Base-by-base conservation (phyloP, 2,888 invertebrate species). In the Drosophila kambysellisi region DNA sequence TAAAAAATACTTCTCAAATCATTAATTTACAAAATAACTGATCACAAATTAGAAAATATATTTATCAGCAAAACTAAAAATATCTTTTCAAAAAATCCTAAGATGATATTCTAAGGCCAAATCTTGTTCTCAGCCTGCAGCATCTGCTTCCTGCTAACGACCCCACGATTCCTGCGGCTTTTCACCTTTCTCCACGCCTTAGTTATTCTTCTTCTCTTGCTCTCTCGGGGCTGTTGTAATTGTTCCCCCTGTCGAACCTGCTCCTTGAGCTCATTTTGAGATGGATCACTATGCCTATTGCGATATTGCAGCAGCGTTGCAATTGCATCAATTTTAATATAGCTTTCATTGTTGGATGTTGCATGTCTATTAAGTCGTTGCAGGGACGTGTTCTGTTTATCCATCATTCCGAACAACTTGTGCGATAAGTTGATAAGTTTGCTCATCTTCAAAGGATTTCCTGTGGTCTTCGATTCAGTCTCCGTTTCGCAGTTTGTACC, bases 71-170 rank as follows among this genome's bases (percentile, higher is more conserved):
- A 17, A 30, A 25, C n/a, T 41, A 2, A 5, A 48, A 35, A n/a
- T 15, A 9, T 4, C 12, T 7, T 3, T n/a, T 51, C 1, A n/a
- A n/a, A 12, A 1, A n/a, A 30, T n/a, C 5, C 56, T 37, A 69
- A 35, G 56, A 17, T 6, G 37, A 39, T 11, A 32, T 48, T 37
- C 43, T 54, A 0, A 8, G 79, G 72, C 82, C 82, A 82, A 6
- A 82, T 58, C 8, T 82, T 83, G 0, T 70, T 17, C 43, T 82
- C 62, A 5, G 73, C 82, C 43, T 74, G 65, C 12, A 86, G 35
- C 35, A 82, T 7, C 11, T 70, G 56, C 2, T 76, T 48, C 17
- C 51, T 74, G 30, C 51, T 60, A 9, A 70, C 1, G 0, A 33
- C 39, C 5, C 35, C 54, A 2, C 68, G 63, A 7, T 51, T 58